These are phyloP conservation scores for Psettodes erumei DNA, from an alignment of 2,113 vertebrate species.

Conservation along the genomic window DNA sequence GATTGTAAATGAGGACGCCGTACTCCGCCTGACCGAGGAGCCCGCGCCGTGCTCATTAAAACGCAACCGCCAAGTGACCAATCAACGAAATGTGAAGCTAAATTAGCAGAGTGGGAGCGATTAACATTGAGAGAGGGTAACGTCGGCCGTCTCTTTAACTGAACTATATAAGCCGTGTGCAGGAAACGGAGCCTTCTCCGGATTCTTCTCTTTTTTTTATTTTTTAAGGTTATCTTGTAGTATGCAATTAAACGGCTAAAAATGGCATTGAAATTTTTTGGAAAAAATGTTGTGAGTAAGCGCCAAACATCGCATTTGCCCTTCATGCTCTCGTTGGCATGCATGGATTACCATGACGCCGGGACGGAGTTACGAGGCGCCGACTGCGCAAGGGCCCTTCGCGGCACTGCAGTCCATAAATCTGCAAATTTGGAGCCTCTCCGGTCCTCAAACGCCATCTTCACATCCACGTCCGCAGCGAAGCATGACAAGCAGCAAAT, in stretches of 20 bases:
- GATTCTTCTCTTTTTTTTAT: neutral
- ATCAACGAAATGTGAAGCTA: slow-evolving; percentile 44
- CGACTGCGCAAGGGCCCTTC: slow-evolving; percentile 28
- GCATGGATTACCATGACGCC: slow-evolving; percentile 12
- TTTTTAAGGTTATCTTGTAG: neutral
- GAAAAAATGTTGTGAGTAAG: neutral
- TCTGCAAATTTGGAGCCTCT: slow-evolving; percentile 28
- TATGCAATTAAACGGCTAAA: neutral
- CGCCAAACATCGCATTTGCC: neutral
- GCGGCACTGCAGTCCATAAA: slow-evolving; percentile 23
- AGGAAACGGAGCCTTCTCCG: no score
- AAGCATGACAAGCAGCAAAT: slow-evolving; percentile 36
- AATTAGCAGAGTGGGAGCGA: slow-evolving; percentile 34
- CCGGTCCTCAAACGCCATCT: slow-evolving; percentile 5
- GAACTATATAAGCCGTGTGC: neutral
- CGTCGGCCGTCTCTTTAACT: slow-evolving; percentile 15
- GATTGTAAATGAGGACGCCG: slow-evolving; percentile 58
- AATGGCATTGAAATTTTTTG: slow-evolving; percentile 4
- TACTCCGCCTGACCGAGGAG: slow-evolving; percentile 15
- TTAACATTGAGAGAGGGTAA: slow-evolving; percentile 31
- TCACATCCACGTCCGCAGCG: slow-evolving; percentile 31
- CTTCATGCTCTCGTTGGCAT: slow-evolving; percentile 31
- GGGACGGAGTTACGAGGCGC: slow-evolving; percentile 20
- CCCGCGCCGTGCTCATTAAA: slow-evolving; percentile 66
- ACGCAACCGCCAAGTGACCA: slow-evolving; percentile 41